Conservation (phyloP, 2,888 invertebrate species). For the Drosophila nigricruria region DNA sequence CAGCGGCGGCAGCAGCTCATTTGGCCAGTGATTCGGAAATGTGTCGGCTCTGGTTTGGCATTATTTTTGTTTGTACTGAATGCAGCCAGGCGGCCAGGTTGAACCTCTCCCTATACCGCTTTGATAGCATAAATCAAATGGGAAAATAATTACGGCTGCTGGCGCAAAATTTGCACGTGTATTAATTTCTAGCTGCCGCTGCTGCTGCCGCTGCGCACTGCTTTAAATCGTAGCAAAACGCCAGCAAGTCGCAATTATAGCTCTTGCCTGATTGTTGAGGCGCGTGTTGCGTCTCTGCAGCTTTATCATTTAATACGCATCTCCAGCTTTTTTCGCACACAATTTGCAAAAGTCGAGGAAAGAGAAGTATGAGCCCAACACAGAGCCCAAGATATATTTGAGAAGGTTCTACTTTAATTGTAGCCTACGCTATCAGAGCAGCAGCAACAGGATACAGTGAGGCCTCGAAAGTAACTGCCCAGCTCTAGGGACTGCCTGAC, state of each 20-base stretch:
- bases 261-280: conserved; percentile 43
- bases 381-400: conserved; percentile 21
- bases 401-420: conserved; percentile 64
- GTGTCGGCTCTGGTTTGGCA: conserved; percentile 42
- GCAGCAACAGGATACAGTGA: conserved; percentile 58
- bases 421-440: conserved; percentile 55
- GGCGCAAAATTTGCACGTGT: conserved; percentile 77
- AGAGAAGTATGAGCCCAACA: neutral
- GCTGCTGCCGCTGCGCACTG: conserved; percentile 26
- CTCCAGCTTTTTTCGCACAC: conserved; percentile 71
- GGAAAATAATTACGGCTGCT: conserved; percentile 81
- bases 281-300: conserved; percentile 55
- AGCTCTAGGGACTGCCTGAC: too few species aligned
- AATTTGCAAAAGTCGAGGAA: conserved; percentile 34
- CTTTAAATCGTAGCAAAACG: conserved; percentile 74
- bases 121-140: conserved; percentile 81
- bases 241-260: conserved; percentile 48
- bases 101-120: conserved; percentile 26
- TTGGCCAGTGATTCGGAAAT: conserved; percentile 70
- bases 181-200: conserved; percentile 60
- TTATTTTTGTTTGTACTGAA: conserved; percentile 18
- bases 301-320: conserved; percentile 78
- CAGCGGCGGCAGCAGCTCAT: conserved; percentile 37
- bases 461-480: conserved; percentile 24
- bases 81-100: neutral